Conservation (phyloP, 2,888 invertebrate genomes). For the Tetropium fuscum region DNA sequence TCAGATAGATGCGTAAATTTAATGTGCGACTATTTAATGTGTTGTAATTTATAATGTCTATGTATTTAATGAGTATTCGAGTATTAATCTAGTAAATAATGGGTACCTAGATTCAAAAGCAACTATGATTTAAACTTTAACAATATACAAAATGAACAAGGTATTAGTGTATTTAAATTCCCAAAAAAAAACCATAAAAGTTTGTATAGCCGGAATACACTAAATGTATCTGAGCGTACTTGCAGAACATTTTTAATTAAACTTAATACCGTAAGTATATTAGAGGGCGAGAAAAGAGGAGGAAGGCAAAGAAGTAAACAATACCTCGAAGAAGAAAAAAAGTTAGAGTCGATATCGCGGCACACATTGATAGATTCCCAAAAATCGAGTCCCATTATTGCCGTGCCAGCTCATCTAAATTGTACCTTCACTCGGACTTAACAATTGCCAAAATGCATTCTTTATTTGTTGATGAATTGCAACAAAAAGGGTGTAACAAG, state of each 20-base stretch:
- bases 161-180: no score
- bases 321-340: conserved; percentile 8
- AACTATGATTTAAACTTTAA: no score
- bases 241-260: conserved; percentile 6
- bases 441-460: conserved; percentile 37
- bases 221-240: background rate
- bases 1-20: no score
- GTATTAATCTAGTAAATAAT: no score
- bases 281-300: conserved; percentile 26
- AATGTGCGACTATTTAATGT: no score
- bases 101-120: no score
- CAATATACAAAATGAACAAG: no score
- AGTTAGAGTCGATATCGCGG: conserved; percentile 14
- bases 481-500: conserved; percentile 13
- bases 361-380: conserved; percentile 33
- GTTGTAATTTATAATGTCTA: no score
- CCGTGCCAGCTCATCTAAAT: conserved; percentile 20
- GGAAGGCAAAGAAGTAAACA: conserved; percentile 26
- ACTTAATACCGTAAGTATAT: background rate
- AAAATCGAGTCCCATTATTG: conserved; percentile 34
- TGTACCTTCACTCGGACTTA: conserved; percentile 30
- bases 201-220: no score
- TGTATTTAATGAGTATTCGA: no score
- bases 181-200: no score
- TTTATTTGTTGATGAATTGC: no score